A percentile compares a stretch with the other conserved stretches of the same genome.
phyloP scores from a whole-genome alignment of 2,888 invertebrate genomes.

The Cyclophora albipunctata region DNA sequence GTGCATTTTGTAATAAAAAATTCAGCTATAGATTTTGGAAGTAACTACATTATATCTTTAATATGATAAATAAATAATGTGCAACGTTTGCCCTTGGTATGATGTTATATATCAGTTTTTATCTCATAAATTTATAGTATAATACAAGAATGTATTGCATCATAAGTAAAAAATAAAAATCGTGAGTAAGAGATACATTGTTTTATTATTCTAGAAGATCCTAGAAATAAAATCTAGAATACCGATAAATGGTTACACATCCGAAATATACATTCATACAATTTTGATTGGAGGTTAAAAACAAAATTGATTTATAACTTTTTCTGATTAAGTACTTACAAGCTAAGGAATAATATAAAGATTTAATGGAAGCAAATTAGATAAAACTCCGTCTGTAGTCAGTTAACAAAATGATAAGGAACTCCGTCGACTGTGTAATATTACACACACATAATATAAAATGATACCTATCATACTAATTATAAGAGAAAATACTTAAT shows the following conservation, averaged over 20 bases:
- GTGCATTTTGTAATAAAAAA: too few relatives aligned
- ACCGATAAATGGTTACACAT: constrained; percentile 59
- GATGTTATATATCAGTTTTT: too few relatives aligned
- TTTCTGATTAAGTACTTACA: constrained; percentile 45
- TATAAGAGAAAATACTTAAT: background rate
- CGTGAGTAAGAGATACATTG: constrained; percentile 24
- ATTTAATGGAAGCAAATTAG: constrained; percentile 59
- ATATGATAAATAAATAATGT: too few relatives aligned
- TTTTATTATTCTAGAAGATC: constrained; percentile 46
- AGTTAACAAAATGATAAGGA: constrained; percentile 38
- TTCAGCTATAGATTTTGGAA: too few relatives aligned
- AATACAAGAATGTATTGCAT: too few relatives aligned
- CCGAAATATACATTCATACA: constrained; percentile 67
- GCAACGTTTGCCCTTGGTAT: too few relatives aligned
- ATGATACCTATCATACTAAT: background rate
- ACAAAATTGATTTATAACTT: constrained; percentile 53
- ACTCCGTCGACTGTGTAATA: constrained; percentile 21
- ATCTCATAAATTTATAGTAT: too few relatives aligned
- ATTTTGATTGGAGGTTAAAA: constrained; percentile 55
- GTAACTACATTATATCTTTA: too few relatives aligned
- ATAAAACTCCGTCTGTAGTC: constrained; percentile 23
- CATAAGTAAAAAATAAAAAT: constrained; percentile 15
- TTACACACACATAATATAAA: constrained; percentile 8
- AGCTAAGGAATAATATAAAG: constrained; percentile 43
- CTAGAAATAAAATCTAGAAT: constrained; percentile 51